Evolutionary conservation across 2,888 invertebrate species (phyloP).

Genomic region (Eupeodes latifasciatus): DNA sequence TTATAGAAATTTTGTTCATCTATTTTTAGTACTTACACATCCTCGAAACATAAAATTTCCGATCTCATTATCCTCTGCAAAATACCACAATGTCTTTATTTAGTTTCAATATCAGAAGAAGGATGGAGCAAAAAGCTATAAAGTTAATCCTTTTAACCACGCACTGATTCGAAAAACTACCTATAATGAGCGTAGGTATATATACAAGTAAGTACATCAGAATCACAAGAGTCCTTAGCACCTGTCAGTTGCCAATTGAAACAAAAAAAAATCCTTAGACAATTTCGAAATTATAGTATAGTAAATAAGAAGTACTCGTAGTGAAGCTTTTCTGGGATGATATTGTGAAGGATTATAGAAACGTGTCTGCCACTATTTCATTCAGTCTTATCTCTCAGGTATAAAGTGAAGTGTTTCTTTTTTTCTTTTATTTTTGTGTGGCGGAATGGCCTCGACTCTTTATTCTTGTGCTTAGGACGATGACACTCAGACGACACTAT

Average conservation of each 20-base stretch:
- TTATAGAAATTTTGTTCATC: background rate
- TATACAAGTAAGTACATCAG: background rate
- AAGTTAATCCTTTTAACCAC: background rate
- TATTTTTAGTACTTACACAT: background rate
- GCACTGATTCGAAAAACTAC: background rate
- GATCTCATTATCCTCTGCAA: background rate
- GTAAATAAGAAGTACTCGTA: background rate
- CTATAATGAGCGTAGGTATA: constrained; percentile 4
- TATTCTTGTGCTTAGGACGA: background rate
- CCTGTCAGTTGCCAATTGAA: background rate
- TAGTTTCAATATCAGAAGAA: background rate
- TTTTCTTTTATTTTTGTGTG: background rate
- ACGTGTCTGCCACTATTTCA: background rate
- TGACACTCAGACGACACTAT: background rate
- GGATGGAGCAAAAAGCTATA: background rate
- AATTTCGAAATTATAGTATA: background rate
- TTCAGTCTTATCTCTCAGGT: background rate
- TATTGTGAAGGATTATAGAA: background rate
- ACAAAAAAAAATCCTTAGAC: background rate
- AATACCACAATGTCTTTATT: background rate
- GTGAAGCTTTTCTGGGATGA: background rate
- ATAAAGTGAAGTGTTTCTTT: background rate
- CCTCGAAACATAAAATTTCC: background rate
- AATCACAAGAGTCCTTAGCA: background rate
- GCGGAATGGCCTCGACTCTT: background rate